Base-by-base conservation (phyloP, 2,888 invertebrate species). In the Hartigia nigra region DNA sequence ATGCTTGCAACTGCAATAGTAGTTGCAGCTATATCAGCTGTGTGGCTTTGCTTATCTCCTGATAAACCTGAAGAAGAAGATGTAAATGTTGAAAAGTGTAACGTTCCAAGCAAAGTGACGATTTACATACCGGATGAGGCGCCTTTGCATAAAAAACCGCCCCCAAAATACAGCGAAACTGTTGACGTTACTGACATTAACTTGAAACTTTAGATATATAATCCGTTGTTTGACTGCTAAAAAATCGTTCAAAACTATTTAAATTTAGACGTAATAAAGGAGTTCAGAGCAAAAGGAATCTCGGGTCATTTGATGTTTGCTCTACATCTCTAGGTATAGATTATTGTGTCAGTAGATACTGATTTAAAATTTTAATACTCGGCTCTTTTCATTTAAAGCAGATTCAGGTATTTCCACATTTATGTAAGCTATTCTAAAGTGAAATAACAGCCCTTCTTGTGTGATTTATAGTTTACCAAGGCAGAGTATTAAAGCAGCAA, bases 41-140 rank as follows among this genome's bases (percentile, higher is more conserved):
- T 88, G 5, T 90, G 88, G 87, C 80, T 87, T 37, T 89, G 86
- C 74, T 82, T 88, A 9, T 83, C 85, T 55, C 83, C 86, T 5
- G 86, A 87, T 31, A 85, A 85, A 82, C 37, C 82, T 23, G 80
- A 80, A 69, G 87, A 88, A 69, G 37, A 82, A 69, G 86, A 87
- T 74, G 78, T 83, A 72, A 78, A 83, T 72, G 79, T 34, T 80
- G 78, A 77, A 76, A 81, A 81, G 69, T 74, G 76, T 35, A 69
- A 31, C 37, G n/a, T 72, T 37, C 74, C 81, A 12, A 80, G 77
- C 37, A 86, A 88, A 76, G 76, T 87, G 31, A 80, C 84, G 32
- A 82, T 90, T 36, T 85, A 86, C 39, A 77, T 89, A 74, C 87
- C 87, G n/a, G 88, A 90, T n/a, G 87, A 89, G 74, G 84, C 83